Base-by-base conservation (phyloP, 1,140 invertebrate species). In the Drosophila lowei region DNA sequence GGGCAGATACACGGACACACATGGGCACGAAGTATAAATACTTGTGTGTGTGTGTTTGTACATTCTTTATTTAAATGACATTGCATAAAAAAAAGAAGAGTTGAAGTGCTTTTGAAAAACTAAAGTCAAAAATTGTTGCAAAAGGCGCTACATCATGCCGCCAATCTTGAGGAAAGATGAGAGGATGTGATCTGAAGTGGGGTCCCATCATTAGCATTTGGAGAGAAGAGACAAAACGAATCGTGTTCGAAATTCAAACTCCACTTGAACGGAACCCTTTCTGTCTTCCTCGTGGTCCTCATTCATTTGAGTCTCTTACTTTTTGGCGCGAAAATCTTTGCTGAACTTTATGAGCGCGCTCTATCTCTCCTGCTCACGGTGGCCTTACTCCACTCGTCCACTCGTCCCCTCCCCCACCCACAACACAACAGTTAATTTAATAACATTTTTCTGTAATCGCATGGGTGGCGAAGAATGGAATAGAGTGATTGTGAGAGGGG, bases 251-350 rank as follows among this genome's bases (percentile, higher is more conserved):
- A 68, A 34, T 57, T 68, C 64, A 34, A 48, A 18, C 25, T 15
- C 49, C n/a, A 41, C 63, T 46, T 42, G 11, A 23, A 23, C 11
- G 11, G 25, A 42, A 41, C 34, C 34, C 11, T 38, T 38, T 9
- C 4, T 13, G 11, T 13, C 34, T 4, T 38, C 34, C 34, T 38
- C 11, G 11, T 13, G 34, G 3, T 38, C 1, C 11, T 38, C 34
- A 38, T 38, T 38, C 34, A 13, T 11, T 38, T 38, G 34, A 38
- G 11, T 11, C 41, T 46, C n/a, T 34, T 30, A 3, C 7, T 18
- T 76, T 76, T 77, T 77, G 73, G 73, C 73, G 73, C 73, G 73
- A 50, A 77, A 77, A 75, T 70, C 52, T 76, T 57, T 59, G 43
- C 30, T 55, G 44, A 67, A 60, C 52, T 75, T 65, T 64, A 57